Evolutionary conservation across 1,140 invertebrate species (phyloP).

Genomic region (Leptinotarsa lineolata): DNA sequence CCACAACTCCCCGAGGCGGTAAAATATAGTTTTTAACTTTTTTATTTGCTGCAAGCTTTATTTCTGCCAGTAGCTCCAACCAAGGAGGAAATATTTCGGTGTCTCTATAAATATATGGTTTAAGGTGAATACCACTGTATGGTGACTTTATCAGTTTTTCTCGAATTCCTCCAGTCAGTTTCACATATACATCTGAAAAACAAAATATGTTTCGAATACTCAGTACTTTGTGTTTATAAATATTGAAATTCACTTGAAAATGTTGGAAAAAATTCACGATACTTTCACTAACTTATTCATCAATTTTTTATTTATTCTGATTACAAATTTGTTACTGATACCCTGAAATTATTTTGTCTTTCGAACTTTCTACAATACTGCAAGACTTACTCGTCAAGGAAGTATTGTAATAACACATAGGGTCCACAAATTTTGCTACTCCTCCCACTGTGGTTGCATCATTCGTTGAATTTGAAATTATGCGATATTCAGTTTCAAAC

Average conservation of each 20-base stretch:
- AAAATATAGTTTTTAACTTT: slow-evolving; percentile 59
- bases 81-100: slow-evolving; percentile 66
- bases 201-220: slow-evolving; percentile 6
- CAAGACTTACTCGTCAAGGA: slow-evolving; percentile 51
- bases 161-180: slow-evolving; percentile 61
- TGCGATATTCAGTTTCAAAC: background rate
- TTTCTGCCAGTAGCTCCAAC: slow-evolving; percentile 72
- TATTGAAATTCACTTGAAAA: no score
- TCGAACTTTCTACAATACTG: no score
- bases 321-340: no score
- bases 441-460: background rate
- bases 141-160: slow-evolving; percentile 63
- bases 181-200: slow-evolving; percentile 55
- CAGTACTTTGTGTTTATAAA: background rate
- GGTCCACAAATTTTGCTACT: slow-evolving; percentile 42
- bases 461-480: background rate
- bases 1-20: slow-evolving; percentile 62
- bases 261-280: no score
- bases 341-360: no score
- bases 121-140: slow-evolving; percentile 69
- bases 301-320: no score
- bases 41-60: slow-evolving; percentile 67
- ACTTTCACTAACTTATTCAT: no score
- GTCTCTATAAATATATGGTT: slow-evolving; percentile 80
- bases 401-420: slow-evolving; percentile 53